Evolutionary conservation across 1,140 invertebrate species (phyloP).

Genomic region (Ceratosolen fusciceps): DNA sequence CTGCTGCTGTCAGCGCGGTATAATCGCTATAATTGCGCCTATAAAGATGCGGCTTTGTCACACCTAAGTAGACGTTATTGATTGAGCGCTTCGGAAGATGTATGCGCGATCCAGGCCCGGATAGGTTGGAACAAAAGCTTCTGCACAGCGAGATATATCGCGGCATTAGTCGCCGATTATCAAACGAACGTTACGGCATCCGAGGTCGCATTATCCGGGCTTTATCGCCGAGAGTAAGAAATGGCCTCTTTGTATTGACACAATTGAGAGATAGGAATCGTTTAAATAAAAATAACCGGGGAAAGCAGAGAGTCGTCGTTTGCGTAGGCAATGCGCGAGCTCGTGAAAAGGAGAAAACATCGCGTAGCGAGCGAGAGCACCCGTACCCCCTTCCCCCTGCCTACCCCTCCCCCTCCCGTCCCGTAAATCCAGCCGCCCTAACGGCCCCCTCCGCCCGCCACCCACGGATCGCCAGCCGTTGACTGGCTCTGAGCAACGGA

Average conservation of each 20-base stretch:
- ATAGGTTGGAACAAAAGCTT: neutral
- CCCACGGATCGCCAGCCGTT: no score
- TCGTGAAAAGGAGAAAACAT: neutral
- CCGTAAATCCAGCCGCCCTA: neutral
- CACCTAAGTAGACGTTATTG: neutral
- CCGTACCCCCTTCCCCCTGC: neutral
- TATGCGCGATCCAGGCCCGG: neutral
- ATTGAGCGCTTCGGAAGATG: neutral
- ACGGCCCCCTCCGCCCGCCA: neutral
- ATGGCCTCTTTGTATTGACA: neutral
- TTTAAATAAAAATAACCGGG: neutral
- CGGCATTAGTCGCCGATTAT: neutral
- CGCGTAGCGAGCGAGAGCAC: neutral
- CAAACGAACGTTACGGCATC: neutral
- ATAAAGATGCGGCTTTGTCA: neutral
- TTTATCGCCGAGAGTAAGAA: no score
- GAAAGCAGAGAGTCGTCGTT: neutral
- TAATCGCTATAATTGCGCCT: neutral
- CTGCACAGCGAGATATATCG: neutral
- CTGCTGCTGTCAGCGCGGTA: neutral
- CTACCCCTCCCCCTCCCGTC: neutral
- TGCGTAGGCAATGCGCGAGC: neutral
- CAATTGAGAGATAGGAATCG: neutral
- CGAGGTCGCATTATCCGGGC: neutral
- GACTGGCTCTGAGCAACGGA: no score